Evolutionary conservation across 2,113 vertebrate genomes (phyloP).

Genomic region (Spilogale gracilis): DNA sequence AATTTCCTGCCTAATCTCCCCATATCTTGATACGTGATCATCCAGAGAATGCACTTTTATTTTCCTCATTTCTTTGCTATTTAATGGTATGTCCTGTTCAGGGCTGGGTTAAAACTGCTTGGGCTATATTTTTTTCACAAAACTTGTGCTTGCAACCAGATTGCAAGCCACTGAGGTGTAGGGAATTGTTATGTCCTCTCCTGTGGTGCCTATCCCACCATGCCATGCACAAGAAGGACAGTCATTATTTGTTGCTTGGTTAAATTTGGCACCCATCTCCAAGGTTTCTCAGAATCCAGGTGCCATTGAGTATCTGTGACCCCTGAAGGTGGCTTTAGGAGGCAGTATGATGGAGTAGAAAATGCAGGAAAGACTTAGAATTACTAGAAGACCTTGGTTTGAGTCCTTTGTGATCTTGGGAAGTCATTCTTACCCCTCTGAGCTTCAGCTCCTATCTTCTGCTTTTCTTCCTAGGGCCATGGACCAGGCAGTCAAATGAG

Average conservation of each 20-base stretch:
- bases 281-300: neutral
- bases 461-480: neutral
- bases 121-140: neutral
- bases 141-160: neutral
- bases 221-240: neutral
- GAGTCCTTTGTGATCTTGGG: neutral
- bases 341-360: neutral
- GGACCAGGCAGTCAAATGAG: neutral
- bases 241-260: neutral
- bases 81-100: neutral
- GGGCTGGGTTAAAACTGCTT: neutral
- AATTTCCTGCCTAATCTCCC: neutral
- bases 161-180: neutral
- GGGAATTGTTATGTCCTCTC: neutral
- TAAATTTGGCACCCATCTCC: neutral
- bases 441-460: neutral
- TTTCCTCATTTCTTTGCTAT: slow-evolving; percentile 11
- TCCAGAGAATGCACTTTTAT: neutral
- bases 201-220: neutral
- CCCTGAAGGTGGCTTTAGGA: neutral
- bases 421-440: neutral
- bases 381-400: neutral
- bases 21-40: neutral
- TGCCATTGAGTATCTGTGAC: neutral
- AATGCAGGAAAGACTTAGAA: neutral